Evolutionary conservation across 2,113 vertebrate genomes (phyloP), one percentile per base, ranked within the genome.

Genomic region (Tor tambroides): DNA sequence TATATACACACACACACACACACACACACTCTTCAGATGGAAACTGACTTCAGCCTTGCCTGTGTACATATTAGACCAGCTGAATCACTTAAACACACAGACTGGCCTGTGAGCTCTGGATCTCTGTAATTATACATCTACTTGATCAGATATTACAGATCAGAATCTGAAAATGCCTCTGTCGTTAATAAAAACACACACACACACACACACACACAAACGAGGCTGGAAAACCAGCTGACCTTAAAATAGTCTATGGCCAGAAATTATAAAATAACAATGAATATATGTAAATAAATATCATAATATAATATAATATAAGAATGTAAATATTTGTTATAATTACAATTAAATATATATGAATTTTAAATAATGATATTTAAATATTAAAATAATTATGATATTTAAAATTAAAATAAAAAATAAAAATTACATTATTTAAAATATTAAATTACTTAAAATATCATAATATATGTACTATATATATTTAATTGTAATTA

Each of bases 1-100:
- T 61, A n/a, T n/a, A n/a, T n/a, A 67, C 41, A 72, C 74, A 74
- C 67, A 78, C 14, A 65, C 75, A 79, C 28, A 35, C 30, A 61
- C 56, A 80, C 23, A 80, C 46, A n/a, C n/a, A 69, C 28, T 11
- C 38, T 19, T 35, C 14, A 38, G 14, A 23, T n/a, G 6, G 32
- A 63, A 43, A 26, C 35, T 61, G n/a, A 65, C 38, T 80, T 41
- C 7, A 80, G 14, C 35, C 61, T 5, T 80, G 49, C 28, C 28
- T 61, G n/a, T 65, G 38, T 21, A 46, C 59, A 41, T 80, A 61
- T n/a, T n/a, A 61, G 32, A 41, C 54, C 3, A 23, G 11, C 17
- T 65, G 14, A 26, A 80, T 81, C 15, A 81, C 32, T 32, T n/a
- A 59, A 35, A 80, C 32, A 80, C 77, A 59, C 46, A 23, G 8